Conservation (phyloP, 2,888 invertebrate genomes). For the Tinea trinotella region DNA sequence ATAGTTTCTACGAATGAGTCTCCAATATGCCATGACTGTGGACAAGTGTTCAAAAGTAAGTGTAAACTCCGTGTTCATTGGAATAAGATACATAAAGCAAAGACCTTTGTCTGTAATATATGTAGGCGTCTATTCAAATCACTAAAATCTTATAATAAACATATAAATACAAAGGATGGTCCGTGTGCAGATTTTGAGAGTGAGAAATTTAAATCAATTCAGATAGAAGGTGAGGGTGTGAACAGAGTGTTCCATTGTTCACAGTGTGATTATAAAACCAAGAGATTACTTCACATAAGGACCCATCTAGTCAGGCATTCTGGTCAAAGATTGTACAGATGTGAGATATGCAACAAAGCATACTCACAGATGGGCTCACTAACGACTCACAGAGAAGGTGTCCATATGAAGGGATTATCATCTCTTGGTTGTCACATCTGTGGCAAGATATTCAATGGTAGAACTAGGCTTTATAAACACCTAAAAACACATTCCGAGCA, state of each 20-base stretch:
- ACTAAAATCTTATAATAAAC: conserved; percentile 26
- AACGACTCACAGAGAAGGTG: neutral
- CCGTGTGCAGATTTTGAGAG: conserved; percentile 24
- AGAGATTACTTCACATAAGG: conserved; percentile 22
- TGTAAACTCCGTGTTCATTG: conserved; percentile 41
- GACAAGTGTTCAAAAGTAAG: conserved; percentile 36
- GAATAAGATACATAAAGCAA: conserved; percentile 33
- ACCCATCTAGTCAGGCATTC: conserved; percentile 16
- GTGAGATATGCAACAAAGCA: conserved; percentile 14
- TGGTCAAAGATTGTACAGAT: neutral
- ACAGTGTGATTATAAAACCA: conserved; percentile 40
- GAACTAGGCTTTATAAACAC: conserved; percentile 2
- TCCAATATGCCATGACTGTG: conserved; percentile 41
- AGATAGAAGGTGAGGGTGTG: conserved; percentile 40
- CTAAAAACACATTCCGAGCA: neutral
- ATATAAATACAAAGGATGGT: conserved; percentile 26
- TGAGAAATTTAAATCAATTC: conserved; percentile 22
- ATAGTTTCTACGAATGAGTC: conserved; percentile 22
- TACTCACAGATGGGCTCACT: conserved; percentile 15
- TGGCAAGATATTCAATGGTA: conserved; percentile 18
- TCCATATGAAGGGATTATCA: neutral
- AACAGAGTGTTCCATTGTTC: conserved; percentile 36
- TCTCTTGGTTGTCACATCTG: conserved; percentile 5
- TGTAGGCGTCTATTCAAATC: conserved; percentile 32
- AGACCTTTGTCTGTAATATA: conserved; percentile 27